These are phyloP conservation scores for Maconellicoccus hirsutus DNA, from an alignment of 1,140 invertebrate genomes.

Conservation along the genomic window DNA sequence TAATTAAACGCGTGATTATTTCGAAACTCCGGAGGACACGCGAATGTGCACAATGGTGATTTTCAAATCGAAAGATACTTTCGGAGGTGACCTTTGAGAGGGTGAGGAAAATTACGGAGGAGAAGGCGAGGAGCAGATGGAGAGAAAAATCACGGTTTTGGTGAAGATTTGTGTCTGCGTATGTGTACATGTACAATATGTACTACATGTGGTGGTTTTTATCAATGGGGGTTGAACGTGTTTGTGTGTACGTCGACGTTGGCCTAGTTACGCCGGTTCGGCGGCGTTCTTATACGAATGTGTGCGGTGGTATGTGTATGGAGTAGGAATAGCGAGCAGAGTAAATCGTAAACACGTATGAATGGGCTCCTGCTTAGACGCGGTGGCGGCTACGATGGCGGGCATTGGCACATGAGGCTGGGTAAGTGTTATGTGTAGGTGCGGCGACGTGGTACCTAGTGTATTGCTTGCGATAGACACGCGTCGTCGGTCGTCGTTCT, in stretches of 20 bases:
- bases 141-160: no score
- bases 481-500: no score
- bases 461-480: no score
- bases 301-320: neutral
- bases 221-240: slow-evolving; percentile 7
- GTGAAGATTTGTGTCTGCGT: no score
- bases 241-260: neutral
- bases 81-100: no score
- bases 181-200: neutral
- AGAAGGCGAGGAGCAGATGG: no score
- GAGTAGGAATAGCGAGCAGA: no score
- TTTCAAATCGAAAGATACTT: no score
- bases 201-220: neutral
- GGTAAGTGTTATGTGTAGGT: neutral
- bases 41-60: no score
- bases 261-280: neutral
- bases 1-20: no score
- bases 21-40: no score
- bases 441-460: neutral
- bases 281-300: neutral
- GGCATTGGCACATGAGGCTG: neutral
- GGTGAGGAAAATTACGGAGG: no score
- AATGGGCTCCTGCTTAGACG: neutral
- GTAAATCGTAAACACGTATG: neutral
- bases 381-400: neutral